phyloP scores from a whole-genome alignment of 2,888 invertebrate genomes.

The Agonopterix heracliana region DNA sequence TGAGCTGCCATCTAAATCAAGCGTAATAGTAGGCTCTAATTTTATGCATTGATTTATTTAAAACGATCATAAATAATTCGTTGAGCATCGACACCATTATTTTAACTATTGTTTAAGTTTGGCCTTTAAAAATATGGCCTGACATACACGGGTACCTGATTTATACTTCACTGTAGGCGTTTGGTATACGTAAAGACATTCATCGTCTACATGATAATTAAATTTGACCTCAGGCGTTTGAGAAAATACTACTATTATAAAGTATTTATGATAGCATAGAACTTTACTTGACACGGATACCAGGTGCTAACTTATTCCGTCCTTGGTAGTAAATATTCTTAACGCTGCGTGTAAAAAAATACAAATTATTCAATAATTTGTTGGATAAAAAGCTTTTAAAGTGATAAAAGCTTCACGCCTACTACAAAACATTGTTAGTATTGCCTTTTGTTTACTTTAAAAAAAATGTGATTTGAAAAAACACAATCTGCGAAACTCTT shows the following conservation, averaged over 20 bases:
- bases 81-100: slow-evolving; percentile 63
- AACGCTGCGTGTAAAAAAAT: slow-evolving; percentile 30
- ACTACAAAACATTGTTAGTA: not conserved
- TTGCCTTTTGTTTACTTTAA: too few relatives aligned
- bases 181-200: slow-evolving; percentile 35
- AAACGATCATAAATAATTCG: slow-evolving; percentile 64
- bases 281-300: slow-evolving; percentile 58
- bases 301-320: slow-evolving; percentile 50
- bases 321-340: slow-evolving; percentile 48
- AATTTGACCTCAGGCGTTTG: slow-evolving; percentile 64
- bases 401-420: not conserved
- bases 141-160: slow-evolving; percentile 40
- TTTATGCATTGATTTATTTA: slow-evolving; percentile 70
- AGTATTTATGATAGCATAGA: slow-evolving; percentile 54
- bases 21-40: slow-evolving; percentile 62
- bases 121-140: slow-evolving; percentile 49
- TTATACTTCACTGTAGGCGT: slow-evolving; percentile 62
- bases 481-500: too few relatives aligned
- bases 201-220: slow-evolving; percentile 69
- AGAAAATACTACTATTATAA: slow-evolving; percentile 47
- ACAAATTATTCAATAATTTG: slow-evolving; percentile 14
- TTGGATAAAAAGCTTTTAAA: not conserved
- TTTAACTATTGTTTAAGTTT: slow-evolving; percentile 67
- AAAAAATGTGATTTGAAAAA: too few relatives aligned
- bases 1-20: slow-evolving; percentile 67